Percentiles rank a stretch among this genome's conserved stretches.
These are phyloP conservation scores for Phyllotreta cruciferae DNA, from an alignment of 2,888 invertebrate species.

Conservation along the genomic window DNA sequence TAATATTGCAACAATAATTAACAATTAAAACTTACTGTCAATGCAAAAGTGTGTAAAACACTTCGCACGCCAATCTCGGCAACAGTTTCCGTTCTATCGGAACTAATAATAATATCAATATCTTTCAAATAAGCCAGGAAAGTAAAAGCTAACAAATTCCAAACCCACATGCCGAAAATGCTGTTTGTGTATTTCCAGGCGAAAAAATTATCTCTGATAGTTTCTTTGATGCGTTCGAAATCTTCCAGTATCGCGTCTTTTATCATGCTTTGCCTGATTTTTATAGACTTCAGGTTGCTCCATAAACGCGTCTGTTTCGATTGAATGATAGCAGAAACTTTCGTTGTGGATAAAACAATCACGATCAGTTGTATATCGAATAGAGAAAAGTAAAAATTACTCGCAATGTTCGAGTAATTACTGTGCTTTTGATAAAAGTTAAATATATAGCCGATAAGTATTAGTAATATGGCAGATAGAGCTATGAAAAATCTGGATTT, in stretches of 20 bases:
- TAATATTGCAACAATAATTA: no score
- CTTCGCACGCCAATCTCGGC: neutral
- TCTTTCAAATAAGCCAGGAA: conserved; percentile 7
- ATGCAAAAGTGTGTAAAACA: neutral
- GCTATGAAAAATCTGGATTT: neutral
- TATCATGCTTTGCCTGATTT: neutral
- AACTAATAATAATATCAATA: neutral
- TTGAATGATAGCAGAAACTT: conserved; percentile 11
- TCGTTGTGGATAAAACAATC: neutral
- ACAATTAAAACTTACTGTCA: conserved; percentile 4
- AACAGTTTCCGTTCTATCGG: neutral
- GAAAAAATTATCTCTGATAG: conserved; percentile 1
- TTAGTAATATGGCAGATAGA: neutral
- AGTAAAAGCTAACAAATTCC: conserved; percentile 4
- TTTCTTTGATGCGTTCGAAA: neutral
- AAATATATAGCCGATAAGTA: neutral
- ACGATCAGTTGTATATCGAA: neutral
- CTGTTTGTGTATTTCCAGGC: conserved; percentile 1
- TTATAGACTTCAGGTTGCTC: neutral
- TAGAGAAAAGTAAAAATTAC: neutral
- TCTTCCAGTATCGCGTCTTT: neutral
- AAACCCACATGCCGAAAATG: conserved; percentile 15
- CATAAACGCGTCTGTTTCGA: neutral
- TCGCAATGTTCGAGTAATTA: neutral
- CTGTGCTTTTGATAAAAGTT: neutral